Conservation (phyloP, 2,888 invertebrate species). For the Bellardia bayeri region DNA sequence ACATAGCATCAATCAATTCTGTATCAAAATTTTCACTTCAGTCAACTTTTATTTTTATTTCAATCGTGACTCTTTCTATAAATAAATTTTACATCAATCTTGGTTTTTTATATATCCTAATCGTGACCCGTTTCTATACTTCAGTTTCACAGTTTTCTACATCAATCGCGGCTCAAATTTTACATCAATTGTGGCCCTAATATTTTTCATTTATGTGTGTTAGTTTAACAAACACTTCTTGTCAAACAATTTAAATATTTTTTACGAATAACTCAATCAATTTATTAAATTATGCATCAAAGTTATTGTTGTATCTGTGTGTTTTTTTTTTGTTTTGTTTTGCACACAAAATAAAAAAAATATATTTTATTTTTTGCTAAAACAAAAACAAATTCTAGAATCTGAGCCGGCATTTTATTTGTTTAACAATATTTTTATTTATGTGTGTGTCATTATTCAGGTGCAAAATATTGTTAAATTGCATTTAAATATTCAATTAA, state of each 20-base stretch:
- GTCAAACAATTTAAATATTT: slow-evolving; percentile 48
- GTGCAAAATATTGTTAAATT: slow-evolving; percentile 74
- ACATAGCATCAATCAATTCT: too few species aligned
- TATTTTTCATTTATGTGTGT: neutral
- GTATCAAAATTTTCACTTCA: too few species aligned
- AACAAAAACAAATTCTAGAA: neutral
- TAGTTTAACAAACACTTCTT: slow-evolving; percentile 17
- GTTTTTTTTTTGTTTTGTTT: neutral
- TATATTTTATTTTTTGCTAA: slow-evolving; percentile 2
- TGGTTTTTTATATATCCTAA: too few species aligned
- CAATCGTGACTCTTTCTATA: too few species aligned
- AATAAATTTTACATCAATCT: too few species aligned
- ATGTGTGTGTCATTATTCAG: slow-evolving; percentile 66
- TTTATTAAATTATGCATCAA: slow-evolving; percentile 43
- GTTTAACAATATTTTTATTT: neutral
- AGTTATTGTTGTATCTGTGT: neutral
- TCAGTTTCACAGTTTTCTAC: too few species aligned
- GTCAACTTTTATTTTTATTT: too few species aligned
- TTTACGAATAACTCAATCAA: slow-evolving; percentile 51
- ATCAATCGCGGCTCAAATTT: too few species aligned
- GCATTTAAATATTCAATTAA: slow-evolving; percentile 74
- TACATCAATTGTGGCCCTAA: too few species aligned
- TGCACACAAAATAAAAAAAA: neutral
- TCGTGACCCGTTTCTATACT: too few species aligned
- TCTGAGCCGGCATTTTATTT: neutral